Percentiles rank a stretch among this genome's conserved stretches.
These are phyloP conservation scores for Sebastes paucispinis DNA, from an alignment of 2,797 vertebrate species.

Conservation along the genomic window DNA sequence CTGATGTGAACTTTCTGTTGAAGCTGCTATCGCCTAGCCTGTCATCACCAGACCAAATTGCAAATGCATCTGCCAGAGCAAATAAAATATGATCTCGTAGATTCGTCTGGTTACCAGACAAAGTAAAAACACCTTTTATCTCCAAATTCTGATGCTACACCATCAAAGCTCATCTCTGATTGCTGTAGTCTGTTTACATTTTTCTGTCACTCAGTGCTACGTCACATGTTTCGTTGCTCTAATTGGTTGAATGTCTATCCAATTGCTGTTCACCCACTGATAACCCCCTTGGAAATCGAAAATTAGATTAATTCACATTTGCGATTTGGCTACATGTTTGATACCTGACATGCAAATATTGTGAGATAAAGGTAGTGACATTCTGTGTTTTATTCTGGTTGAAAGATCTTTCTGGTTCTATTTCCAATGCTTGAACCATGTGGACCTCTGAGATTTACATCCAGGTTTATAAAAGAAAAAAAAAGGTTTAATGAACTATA, in stretches of 20 bases:
- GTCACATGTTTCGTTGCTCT: background rate
- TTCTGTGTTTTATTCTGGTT: background rate
- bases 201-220: background rate
- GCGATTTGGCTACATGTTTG: background rate
- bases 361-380: background rate
- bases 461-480: background rate
- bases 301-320: background rate
- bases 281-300: background rate
- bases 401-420: background rate
- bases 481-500: background rate
- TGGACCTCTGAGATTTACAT: background rate
- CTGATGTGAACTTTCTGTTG: background rate
- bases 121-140: background rate
- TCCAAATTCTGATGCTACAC: background rate
- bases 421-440: background rate
- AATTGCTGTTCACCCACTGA: too few relatives aligned
- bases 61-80: background rate
- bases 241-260: background rate
- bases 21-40: too few relatives aligned
- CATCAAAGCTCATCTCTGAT: too few relatives aligned
- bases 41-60: background rate
- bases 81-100: background rate
- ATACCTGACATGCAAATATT: background rate
- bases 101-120: background rate
- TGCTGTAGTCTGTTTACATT: background rate